Conservation (phyloP, 1,140 invertebrate species). For the Archegozetes longisetosus region DNA sequence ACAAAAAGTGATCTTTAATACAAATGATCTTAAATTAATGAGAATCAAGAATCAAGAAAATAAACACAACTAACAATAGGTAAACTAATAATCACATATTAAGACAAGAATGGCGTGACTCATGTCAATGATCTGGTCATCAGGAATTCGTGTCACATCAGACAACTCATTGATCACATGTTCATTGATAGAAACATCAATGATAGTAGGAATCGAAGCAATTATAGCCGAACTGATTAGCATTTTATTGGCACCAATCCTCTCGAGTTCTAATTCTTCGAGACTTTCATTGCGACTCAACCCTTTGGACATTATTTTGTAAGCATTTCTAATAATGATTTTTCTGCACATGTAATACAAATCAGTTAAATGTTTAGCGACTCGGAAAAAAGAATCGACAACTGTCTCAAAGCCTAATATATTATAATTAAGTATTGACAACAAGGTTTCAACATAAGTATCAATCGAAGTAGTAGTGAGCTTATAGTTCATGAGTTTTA, state of each 20-base stretch:
- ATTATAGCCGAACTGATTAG: neutral
- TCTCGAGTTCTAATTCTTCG: neutral
- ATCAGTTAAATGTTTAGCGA: neutral
- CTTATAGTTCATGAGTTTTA: neutral
- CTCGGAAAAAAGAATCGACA: neutral
- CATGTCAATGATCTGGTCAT: neutral
- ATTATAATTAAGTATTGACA: neutral
- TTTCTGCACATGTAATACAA: neutral
- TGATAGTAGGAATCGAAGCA: neutral
- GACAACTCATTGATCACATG: neutral
- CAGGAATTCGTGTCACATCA: neutral
- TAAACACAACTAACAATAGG: too few relatives aligned
- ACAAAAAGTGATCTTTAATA: too few relatives aligned
- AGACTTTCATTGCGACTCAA: neutral
- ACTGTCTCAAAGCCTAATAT: neutral
- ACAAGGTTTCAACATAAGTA: neutral
- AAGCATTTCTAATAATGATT: neutral
- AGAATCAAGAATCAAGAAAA: too few relatives aligned
- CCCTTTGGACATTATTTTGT: neutral
- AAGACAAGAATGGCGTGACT: neutral
- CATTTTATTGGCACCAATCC: neutral
- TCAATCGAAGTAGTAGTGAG: neutral
- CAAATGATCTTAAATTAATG: too few relatives aligned
- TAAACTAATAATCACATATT: neutral
- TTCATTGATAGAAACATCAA: neutral